Conservation (phyloP, 2,113 vertebrate species). For the Calidris pygmaea region DNA sequence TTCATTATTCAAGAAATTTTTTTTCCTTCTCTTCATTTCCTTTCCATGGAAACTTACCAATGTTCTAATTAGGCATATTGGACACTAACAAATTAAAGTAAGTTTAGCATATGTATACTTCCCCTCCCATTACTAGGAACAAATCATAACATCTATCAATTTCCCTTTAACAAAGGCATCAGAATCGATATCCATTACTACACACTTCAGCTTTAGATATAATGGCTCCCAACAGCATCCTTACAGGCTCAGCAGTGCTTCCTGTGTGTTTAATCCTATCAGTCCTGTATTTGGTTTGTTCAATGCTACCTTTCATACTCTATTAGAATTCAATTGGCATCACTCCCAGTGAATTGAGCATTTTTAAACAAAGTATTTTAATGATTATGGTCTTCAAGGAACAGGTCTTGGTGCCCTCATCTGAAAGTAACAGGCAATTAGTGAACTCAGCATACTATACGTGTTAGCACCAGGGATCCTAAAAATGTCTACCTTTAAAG, state of each 20-base stretch:
- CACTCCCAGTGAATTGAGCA: fast-evolving
- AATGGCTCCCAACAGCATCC: background rate
- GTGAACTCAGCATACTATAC: fast-evolving
- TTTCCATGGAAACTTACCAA: background rate
- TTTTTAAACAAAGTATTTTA: background rate
- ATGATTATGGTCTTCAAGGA: background rate
- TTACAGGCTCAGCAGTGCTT: background rate
- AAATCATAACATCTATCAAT: background rate
- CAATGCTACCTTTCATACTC: background rate
- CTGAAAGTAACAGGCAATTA: background rate
- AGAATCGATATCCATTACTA: background rate
- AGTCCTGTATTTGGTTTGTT: background rate
- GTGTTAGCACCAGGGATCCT: background rate
- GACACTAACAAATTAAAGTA: background rate
- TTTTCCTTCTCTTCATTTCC: background rate
- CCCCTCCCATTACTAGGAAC: background rate
- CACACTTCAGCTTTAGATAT: background rate
- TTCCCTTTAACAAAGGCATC: background rate
- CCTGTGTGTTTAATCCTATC: background rate
- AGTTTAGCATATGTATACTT: background rate
- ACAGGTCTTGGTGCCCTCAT: background rate
- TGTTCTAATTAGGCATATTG: background rate
- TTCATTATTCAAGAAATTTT: background rate
- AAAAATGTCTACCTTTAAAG: background rate
- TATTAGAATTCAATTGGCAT: background rate